Evolutionary conservation across 1,140 invertebrate genomes (phyloP), one percentile per base, ranked within the genome.

Genomic region (Drosophila obscura): DNA sequence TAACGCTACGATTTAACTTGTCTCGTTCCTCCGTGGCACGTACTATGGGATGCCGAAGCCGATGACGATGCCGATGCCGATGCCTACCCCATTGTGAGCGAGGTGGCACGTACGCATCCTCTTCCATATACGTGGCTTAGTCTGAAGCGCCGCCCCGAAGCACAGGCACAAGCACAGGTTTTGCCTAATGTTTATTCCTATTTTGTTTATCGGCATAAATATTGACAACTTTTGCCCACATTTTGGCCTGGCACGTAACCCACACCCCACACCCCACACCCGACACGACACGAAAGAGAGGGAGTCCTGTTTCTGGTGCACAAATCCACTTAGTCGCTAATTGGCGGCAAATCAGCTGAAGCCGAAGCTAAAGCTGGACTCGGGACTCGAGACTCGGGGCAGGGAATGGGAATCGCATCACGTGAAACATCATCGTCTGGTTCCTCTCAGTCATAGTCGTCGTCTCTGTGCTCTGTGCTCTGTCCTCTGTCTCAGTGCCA

Each of bases 1-100:
- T 87, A 87, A 87, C 83, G 83, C 83, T 77, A 87, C 83, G 83
- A 87, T 87, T 87, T 88, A 87, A 88, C 83, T 88, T 87, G 83
- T 87, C 83, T 88, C 83, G 76, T 88, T 77, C 79, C 71, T 63
- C 66, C 46, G 82, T 39, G 63, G 77, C 82, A 85, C 82, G 82
- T 87, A 81, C 63, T 60, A 4, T 3, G 31, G 31, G 3, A 35
- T 35, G 31, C 9, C 28, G 6, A 8, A 2, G 28, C 28, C 28
- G 16, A 16, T n/a, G 19, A 15, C 26, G 28, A 9, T 0, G 28
- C 8, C 28, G 8, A 8, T 31, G 28, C 28, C 28, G 7, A 8
- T 31, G 31, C 31, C 41, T 65, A 39, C 49, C 22, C 9, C 66
- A 39, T 45, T 44, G 53, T 62, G 56, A 56, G 52, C 50, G 48